Conservation (phyloP, 2,797 vertebrate species). For the Notoglanidium macrostoma region DNA sequence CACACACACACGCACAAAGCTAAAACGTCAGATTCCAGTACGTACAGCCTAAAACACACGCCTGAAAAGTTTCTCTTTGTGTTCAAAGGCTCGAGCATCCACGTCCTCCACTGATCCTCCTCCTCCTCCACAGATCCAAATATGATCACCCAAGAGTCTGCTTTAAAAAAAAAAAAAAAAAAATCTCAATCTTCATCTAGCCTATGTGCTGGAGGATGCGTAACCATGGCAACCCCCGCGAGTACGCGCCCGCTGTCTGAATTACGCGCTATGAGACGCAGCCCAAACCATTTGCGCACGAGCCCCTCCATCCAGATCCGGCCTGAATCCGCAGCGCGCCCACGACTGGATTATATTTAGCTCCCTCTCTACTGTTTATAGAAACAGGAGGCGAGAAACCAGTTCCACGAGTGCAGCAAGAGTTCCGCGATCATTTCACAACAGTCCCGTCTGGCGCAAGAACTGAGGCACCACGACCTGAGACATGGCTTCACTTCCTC, state of each 20-base stretch:
- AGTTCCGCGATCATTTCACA: neutral
- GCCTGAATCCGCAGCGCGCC: neutral
- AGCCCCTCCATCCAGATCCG: neutral
- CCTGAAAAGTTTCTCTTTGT: neutral
- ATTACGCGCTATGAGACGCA: neutral
- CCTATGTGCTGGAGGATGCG: neutral
- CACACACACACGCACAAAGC: neutral
- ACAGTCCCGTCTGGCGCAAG: neutral
- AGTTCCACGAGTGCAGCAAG: neutral
- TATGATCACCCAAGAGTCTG: neutral
- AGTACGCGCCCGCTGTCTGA: neutral
- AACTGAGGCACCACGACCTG: neutral
- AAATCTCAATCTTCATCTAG: neutral
- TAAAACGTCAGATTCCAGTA: neutral
- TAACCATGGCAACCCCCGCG: neutral
- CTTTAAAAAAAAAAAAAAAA: neutral
- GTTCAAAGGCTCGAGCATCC: neutral
- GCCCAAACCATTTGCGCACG: conserved; percentile 6
- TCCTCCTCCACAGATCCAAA: neutral
- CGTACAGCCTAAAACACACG: neutral
- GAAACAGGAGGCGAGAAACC: neutral
- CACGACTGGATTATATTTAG: neutral
- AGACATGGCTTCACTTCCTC: neutral
- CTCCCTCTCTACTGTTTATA: neutral
- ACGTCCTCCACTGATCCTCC: neutral